phyloP scores from a whole-genome alignment of 2,888 invertebrate species.

The Nymphalis polychloros region DNA sequence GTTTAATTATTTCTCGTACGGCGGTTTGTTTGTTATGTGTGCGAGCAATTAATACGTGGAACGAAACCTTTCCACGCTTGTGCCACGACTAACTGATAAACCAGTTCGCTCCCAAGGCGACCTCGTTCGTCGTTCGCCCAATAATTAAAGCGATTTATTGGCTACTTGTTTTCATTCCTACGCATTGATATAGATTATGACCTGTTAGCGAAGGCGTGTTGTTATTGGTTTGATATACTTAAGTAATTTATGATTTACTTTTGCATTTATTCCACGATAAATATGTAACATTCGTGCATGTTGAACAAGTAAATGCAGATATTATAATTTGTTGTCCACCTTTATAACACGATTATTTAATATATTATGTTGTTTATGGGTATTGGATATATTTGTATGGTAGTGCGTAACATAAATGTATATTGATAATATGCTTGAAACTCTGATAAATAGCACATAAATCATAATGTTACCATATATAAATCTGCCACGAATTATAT shows the following conservation, averaged over 20 bases:
- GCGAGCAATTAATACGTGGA: conserved; percentile 31
- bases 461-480: too few relatives aligned
- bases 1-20: conserved; percentile 15
- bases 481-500: too few relatives aligned
- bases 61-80: conserved; percentile 54
- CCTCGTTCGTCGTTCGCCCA: conserved; percentile 70
- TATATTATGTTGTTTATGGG: neutral
- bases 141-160: conserved; percentile 76
- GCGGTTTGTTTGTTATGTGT: conserved; percentile 32
- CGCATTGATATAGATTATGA: conserved; percentile 57
- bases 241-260: conserved; percentile 9
- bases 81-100: conserved; percentile 62
- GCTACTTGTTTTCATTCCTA: conserved; percentile 72
- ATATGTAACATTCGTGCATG: neutral
- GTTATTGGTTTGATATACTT: conserved; percentile 8
- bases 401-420: neutral
- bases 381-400: neutral
- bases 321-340: neutral
- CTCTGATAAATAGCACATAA: too few relatives aligned
- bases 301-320: neutral
- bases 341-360: neutral
- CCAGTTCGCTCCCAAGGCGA: conserved; percentile 75
- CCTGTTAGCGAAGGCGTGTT: conserved; percentile 35
- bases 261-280: conserved; percentile 2
- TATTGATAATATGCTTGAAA: too few relatives aligned